These are phyloP conservation scores for Poliocrania exsul DNA, from an alignment of 2,797 vertebrate genomes.

Conservation along the genomic window DNA sequence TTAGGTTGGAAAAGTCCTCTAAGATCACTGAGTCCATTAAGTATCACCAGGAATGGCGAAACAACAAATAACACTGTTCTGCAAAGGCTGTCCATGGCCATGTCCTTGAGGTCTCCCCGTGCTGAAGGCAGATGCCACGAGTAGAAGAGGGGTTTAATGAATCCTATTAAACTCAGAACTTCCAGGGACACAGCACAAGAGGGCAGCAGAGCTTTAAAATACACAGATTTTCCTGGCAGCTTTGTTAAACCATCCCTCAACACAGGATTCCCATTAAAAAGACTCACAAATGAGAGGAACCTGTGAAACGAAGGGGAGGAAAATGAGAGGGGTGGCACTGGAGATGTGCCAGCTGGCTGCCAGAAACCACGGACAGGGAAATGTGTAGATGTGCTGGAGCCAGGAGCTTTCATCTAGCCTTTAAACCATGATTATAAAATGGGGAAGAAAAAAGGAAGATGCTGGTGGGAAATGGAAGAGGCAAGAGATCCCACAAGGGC, in stretches of 20 bases:
- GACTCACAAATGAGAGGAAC: not conserved
- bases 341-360: not conserved
- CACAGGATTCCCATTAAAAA: not conserved
- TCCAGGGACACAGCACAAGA: constrained; percentile 42
- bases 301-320: not conserved
- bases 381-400: not conserved
- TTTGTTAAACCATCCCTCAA: not conserved
- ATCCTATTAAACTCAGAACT: not conserved
- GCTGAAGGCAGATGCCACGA: not conserved
- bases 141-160: not conserved
- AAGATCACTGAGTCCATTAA: not conserved
- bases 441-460: not conserved
- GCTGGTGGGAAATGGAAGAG: not conserved
- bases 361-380: not conserved
- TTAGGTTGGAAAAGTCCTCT: not conserved
- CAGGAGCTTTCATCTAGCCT: not conserved
- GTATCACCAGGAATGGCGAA: not conserved
- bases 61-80: not conserved
- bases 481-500: not conserved
- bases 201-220: constrained; percentile 62
- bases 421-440: not conserved
- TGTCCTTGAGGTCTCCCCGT: not conserved
- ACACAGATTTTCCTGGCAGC: not conserved
- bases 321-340: not conserved
- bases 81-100: not conserved